Percentiles rank a stretch among this genome's conserved stretches.
These are phyloP conservation scores for Bufo gargarizans DNA, from an alignment of 2,113 vertebrate species.

Conservation along the genomic window DNA sequence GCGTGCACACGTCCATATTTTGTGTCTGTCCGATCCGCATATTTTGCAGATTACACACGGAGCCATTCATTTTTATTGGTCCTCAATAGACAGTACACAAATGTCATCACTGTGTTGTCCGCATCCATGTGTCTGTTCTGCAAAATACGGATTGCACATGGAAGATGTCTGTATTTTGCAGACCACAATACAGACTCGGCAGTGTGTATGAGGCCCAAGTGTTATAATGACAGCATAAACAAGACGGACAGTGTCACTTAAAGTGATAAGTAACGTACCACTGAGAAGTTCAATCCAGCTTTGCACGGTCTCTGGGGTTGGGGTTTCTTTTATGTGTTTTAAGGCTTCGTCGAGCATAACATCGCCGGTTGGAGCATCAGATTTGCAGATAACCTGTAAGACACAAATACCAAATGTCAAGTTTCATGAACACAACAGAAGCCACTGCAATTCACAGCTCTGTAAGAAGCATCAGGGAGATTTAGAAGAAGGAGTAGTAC, in stretches of 20 bases:
- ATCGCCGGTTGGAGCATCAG: conserved; percentile 93
- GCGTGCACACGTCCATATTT: too few relatives aligned
- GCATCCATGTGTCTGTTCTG: too few relatives aligned
- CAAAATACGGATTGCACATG: too few relatives aligned
- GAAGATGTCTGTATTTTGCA: too few relatives aligned
- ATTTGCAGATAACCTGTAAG: conserved; percentile 91
- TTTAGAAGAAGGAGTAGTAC: too few relatives aligned
- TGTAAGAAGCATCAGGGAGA: not conserved
- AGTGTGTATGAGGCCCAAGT: too few relatives aligned
- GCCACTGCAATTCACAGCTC: not conserved
- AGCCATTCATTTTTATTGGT: too few relatives aligned
- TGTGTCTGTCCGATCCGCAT: too few relatives aligned
- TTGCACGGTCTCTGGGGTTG: conserved; percentile 93
- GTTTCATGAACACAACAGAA: not conserved
- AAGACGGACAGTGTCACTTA: not conserved
- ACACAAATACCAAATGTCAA: not conserved
- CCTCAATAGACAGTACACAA: too few relatives aligned
- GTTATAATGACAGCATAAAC: not conserved
- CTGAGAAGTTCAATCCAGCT: conserved; percentile 98
- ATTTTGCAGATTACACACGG: too few relatives aligned
- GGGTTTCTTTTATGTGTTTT: conserved; percentile 95
- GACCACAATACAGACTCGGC: too few relatives aligned
- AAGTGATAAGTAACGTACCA: conserved; percentile 75
- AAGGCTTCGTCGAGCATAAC: conserved; percentile 95
- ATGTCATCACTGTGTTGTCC: too few relatives aligned